phyloP scores from a whole-genome alignment of 92 coral and sea anemone species.

The Zoanthus gigantus region DNA sequence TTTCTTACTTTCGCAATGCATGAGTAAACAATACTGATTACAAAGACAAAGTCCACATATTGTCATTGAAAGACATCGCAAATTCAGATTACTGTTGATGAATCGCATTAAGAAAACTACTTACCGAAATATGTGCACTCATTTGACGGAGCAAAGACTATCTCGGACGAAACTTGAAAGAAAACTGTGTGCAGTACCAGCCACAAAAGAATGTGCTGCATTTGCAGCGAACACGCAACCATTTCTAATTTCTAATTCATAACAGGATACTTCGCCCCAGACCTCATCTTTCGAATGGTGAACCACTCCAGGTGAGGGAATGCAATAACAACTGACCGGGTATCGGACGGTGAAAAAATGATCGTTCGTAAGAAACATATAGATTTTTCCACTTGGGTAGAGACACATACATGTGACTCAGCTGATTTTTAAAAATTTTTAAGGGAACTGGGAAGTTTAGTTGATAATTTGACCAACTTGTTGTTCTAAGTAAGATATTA shows the following conservation, averaged over 20 bases:
- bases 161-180: constrained; percentile 18
- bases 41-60: too few species aligned
- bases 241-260: neutral
- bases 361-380: too few species aligned
- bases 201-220: neutral
- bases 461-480: too few species aligned
- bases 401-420: too few species aligned
- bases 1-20: too few species aligned
- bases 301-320: neutral
- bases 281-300: neutral
- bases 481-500: too few species aligned
- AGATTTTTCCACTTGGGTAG: too few species aligned
- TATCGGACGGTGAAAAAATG: neutral
- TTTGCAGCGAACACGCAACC: constrained; percentile 22
- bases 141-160: constrained; percentile 6
- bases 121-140: constrained; percentile 42
- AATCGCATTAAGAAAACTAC: neutral
- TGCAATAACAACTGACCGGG: neutral
- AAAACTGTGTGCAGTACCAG: constrained; percentile 19
- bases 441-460: too few species aligned
- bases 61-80: too few species aligned
- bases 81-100: too few species aligned
- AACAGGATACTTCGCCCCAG: neutral
- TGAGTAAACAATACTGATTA: too few species aligned
- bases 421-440: too few species aligned